Conservation (phyloP, 2,113 vertebrate genomes). For the Oceanodroma tethys region DNA sequence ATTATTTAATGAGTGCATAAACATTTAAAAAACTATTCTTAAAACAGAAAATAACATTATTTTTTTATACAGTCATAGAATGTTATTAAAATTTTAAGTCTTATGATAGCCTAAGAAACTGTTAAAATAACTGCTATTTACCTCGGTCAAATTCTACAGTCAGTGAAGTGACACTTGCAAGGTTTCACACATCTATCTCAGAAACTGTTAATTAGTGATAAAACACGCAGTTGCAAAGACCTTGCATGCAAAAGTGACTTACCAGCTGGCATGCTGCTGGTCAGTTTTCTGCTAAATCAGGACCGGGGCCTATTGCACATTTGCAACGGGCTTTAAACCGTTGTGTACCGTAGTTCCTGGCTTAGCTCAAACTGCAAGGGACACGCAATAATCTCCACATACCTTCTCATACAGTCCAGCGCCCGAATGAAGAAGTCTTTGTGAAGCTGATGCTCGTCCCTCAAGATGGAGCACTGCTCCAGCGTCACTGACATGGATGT, state of each 20-base stretch:
- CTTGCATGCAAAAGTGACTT: not conserved
- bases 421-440: constrained; percentile 93
- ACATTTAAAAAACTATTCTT: not conserved
- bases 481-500: constrained; percentile 98
- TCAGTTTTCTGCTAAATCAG: not conserved
- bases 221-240: not conserved
- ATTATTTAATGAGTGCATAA: not conserved
- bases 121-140: not conserved
- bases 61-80: not conserved
- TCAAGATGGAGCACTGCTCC: constrained; percentile 92
- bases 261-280: not conserved
- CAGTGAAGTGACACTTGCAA: not conserved
- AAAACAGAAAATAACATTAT: not conserved
- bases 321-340: not conserved
- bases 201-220: not conserved
- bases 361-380: not conserved
- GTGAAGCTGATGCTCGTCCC: constrained; percentile 93
- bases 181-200: not conserved
- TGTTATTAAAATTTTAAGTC: not conserved
- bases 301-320: not conserved
- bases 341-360: not conserved
- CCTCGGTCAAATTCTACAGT: not conserved
- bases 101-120: not conserved
- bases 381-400: not conserved
- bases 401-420: constrained; percentile 98